A percentile compares a stretch with the other conserved stretches of the same genome.
Conservation (phyloP, 2,797 vertebrate genomes). For the Schizopygopsis pylzovi region DNA sequence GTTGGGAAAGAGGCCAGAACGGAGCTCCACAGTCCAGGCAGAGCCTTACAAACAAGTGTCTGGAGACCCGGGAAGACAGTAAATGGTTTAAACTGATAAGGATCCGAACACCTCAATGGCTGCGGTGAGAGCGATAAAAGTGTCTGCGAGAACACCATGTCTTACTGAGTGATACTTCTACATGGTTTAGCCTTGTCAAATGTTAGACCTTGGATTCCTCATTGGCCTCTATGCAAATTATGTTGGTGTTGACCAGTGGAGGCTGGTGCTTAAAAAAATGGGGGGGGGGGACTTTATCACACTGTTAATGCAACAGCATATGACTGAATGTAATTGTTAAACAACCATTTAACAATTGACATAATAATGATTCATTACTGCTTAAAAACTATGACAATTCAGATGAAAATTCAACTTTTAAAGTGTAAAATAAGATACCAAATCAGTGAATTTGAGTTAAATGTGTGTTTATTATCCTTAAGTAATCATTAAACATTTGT, state of each 20-base stretch:
- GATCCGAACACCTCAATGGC: slow-evolving; percentile 12
- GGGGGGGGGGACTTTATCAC: too few species aligned
- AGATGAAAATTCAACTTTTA: too few species aligned
- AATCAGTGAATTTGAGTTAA: too few species aligned
- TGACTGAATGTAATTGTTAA: too few species aligned
- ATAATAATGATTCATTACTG: too few species aligned
- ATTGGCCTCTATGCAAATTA: neutral
- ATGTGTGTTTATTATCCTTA: too few species aligned
- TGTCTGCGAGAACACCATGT: neutral
- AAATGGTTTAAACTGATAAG: slow-evolving; percentile 22
- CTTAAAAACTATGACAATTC: too few species aligned
- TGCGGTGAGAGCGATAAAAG: neutral
- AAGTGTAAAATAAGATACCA: too few species aligned
- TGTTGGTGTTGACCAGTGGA: neutral
- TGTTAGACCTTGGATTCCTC: neutral
- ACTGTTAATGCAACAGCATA: too few species aligned
- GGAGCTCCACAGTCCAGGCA: slow-evolving; percentile 9
- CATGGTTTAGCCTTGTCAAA: neutral
- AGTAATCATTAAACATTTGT: too few species aligned
- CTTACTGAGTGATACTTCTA: neutral
- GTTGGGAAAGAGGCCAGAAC: slow-evolving; percentile 49
- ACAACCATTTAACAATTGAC: too few species aligned
- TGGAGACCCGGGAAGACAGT: slow-evolving; percentile 12
- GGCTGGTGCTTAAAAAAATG: too few species aligned
- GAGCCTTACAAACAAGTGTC: slow-evolving; percentile 28